These are phyloP conservation scores for Aldabrachelys gigantea DNA, from an alignment of 2,113 vertebrate genomes.

Conservation along the genomic window DNA sequence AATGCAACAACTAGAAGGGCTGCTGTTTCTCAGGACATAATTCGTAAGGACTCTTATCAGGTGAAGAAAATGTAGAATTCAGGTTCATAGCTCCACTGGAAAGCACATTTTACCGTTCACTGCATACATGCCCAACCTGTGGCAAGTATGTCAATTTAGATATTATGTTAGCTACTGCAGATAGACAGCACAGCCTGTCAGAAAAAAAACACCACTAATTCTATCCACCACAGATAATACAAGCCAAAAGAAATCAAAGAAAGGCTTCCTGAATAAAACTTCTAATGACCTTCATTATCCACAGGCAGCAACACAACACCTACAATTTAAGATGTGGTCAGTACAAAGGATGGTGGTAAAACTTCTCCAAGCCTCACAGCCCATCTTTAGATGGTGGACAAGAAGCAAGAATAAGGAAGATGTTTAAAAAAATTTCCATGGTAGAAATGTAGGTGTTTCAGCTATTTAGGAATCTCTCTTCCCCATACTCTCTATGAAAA, in stretches of 20 bases:
- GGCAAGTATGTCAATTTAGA: neutral
- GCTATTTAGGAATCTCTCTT: neutral
- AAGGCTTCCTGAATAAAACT: neutral
- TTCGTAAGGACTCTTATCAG: neutral
- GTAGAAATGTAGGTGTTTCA: neutral
- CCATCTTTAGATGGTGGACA: neutral
- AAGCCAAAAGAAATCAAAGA: neutral
- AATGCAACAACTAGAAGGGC: neutral
- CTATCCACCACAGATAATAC: neutral
- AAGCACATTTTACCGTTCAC: neutral
- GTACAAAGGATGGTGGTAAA: rapidly evolving
- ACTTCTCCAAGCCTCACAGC: neutral
- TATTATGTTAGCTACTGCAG: neutral
- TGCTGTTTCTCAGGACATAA: neutral
- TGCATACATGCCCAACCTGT: neutral
- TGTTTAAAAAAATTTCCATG: neutral
- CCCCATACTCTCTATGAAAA: neutral
- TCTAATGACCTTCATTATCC: neutral
- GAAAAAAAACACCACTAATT: neutral
- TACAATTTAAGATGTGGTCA: rapidly evolving
- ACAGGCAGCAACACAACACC: neutral
- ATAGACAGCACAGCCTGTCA: constrained; percentile 12
- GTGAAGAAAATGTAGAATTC: neutral
- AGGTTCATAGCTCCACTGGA: neutral
- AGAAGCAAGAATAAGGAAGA: neutral